Evolutionary conservation across 2,113 vertebrate species (phyloP), one percentile per base, ranked within the genome.

Genomic region (Pterocles gutturalis): DNA sequence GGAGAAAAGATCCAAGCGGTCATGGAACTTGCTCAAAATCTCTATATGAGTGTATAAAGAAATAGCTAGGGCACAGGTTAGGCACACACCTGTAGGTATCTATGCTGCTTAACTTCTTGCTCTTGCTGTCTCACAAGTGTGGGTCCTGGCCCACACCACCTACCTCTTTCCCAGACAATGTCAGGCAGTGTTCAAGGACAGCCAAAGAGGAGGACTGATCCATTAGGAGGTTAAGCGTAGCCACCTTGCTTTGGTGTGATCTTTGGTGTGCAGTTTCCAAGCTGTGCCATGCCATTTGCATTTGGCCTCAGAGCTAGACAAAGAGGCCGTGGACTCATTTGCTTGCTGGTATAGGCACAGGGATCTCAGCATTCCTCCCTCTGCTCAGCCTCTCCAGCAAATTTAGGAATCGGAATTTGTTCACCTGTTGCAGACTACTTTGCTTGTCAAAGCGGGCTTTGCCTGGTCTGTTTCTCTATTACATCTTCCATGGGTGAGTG

Each of bases 401-500:
- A 93, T 21, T 64, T 4, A 84, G 51, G 55, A 83, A 83, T 66
- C 33, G 55, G 79, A 92, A 86, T 86, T 89, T 81, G 14, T 33
- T 96, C 79, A 67, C 88, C 79, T 93, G 46, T 70, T 94, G 79
- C 88, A 86, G 58, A 55, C 71, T 88, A 22, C 76, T 78, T 83
- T 71, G 22, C 41, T 88, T 95, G 83, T 95, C 64, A 91, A 89
- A 92, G 43, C 49, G 83, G 48, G 53, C 64, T 93, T 93, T 93
- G 55, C 45, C 43, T 86, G 43, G 13, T 81, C 76, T 92, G 57
- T 86, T 92, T 88, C 76, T 75, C 36, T 67, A 81, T 87, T 92
- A 55, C 34, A 25, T 83, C 82, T 89, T 94, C 88, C 67, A 92
- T 22, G 88, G 86, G 51, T 87, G 86, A 87, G 43, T 72, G 72